These are phyloP conservation scores for Sebastes hubbsi DNA, from an alignment of 2,797 vertebrate species.

Conservation along the genomic window DNA sequence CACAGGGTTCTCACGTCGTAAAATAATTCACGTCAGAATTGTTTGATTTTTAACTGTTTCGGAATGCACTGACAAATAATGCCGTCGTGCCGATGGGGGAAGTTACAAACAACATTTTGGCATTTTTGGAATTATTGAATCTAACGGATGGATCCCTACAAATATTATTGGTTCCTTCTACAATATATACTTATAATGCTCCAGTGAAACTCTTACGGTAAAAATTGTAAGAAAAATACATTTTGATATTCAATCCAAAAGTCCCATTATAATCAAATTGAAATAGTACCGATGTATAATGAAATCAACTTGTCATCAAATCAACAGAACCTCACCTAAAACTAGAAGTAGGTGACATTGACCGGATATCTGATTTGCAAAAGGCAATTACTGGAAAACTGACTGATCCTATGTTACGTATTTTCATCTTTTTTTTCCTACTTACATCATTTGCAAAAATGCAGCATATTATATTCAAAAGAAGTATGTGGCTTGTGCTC, in stretches of 20 bases:
- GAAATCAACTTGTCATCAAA: not conserved
- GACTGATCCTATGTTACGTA: not conserved
- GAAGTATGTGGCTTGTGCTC: constrained; percentile 28
- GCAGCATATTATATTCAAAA: constrained; percentile 12
- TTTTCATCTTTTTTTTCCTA: not conserved
- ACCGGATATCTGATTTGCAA: not conserved
- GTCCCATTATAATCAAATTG: not conserved
- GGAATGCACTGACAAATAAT: not conserved
- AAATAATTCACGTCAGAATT: too few species aligned
- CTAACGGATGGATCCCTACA: not conserved
- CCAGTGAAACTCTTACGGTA: not conserved
- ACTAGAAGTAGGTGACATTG: not conserved
- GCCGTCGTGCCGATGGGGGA: not conserved
- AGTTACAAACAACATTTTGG: not conserved
- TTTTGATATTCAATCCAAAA: not conserved
- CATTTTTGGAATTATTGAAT: not conserved
- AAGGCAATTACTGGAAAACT: not conserved
- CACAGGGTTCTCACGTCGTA: not conserved
- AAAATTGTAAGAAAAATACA: not conserved
- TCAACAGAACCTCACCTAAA: not conserved
- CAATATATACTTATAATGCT: not conserved
- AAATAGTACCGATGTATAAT: not conserved
- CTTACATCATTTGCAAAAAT: constrained; percentile 20
- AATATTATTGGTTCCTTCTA: not conserved
- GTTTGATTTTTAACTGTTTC: not conserved